Base-by-base conservation (phyloP, 2,888 invertebrate species). In the Lithophane socia region DNA sequence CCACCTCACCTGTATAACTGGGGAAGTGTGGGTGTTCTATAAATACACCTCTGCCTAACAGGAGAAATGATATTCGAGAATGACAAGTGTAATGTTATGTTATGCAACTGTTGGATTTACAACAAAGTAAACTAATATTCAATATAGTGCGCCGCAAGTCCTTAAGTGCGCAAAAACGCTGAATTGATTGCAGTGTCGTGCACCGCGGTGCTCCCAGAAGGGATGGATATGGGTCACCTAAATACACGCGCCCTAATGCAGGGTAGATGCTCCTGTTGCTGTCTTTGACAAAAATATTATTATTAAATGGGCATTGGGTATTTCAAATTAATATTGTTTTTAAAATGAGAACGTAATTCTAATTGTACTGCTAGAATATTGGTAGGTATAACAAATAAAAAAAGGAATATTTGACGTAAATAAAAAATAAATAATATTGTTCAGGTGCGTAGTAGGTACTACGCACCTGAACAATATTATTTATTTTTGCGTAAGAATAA, bases 151-250 rank as follows among this genome's bases (percentile, higher is more conserved):
- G 76, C 69, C 63, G 16, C 58, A 61, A 63, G 66, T 80, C 58
- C 54, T 73, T 72, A 69, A 81, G 82, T 85, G 89, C 88, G 89
- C 90, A 90, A 86, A 91, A 91, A 90, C 87, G 85, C 84, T 90
- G 90, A 93, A 94, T 92, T 94, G 93, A 94, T 94, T 95, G 95
- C 95, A 95, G 89, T 92, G 90, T 91, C 93, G 92, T 94, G 94
- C 94, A 94, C 86, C 87, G 80, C 85, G 69, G 82, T 78, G 86
- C 85, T 91, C 91, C 94, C 91, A 87, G 86, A 88, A 93, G 95
- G 93, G 92, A 87, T 86, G 89, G 80, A 95, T 93, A 83, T 95
- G 92, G 96, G 96, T 96, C 94, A 95, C 95, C 95, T 93, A 93
- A 91, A 94, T 95, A 92, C 91, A 91, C 84, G 86, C 86, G 87